phyloP scores from a whole-genome alignment of 1,140 invertebrate genomes.

The Drosophila tristis region DNA sequence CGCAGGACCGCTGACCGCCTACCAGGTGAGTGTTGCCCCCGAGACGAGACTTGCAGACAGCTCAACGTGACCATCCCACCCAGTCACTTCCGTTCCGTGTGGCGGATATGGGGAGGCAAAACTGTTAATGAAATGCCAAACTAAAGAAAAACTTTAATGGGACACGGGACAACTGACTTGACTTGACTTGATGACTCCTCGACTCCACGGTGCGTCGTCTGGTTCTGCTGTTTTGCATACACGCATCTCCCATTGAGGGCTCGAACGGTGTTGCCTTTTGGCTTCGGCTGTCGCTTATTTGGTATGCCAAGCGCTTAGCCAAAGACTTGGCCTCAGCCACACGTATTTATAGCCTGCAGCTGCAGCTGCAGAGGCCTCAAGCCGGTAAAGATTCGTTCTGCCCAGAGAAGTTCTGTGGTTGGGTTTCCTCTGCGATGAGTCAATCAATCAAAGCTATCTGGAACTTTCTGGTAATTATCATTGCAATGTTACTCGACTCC shows the following conservation, averaged over 20 bases:
- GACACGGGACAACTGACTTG: slow-evolving; percentile 29
- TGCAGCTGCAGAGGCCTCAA: slow-evolving; percentile 55
- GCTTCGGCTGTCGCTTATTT: slow-evolving; percentile 45
- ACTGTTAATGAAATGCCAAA: slow-evolving; percentile 70
- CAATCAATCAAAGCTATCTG: too few species aligned
- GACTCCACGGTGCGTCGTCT: slow-evolving; percentile 8
- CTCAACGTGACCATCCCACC: slow-evolving; percentile 33
- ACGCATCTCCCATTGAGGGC: neutral
- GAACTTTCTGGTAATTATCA: too few species aligned
- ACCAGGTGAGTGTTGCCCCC: slow-evolving; percentile 63
- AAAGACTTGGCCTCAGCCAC: slow-evolving; percentile 14
- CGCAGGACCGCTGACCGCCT: slow-evolving; percentile 60
- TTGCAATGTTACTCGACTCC: slow-evolving; percentile 12
- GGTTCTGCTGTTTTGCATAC: slow-evolving; percentile 2
- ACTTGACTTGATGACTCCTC: slow-evolving; percentile 13
- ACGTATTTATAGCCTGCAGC: slow-evolving; percentile 58
- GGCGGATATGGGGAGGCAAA: slow-evolving; percentile 56
- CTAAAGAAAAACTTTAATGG: slow-evolving; percentile 58
- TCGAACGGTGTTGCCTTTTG: neutral
- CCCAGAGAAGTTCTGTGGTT: slow-evolving; percentile 2
- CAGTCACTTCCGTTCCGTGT: slow-evolving; percentile 59
- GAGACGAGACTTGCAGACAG: slow-evolving; percentile 14
- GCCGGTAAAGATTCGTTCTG: slow-evolving; percentile 37
- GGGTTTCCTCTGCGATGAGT: slow-evolving; percentile 7
- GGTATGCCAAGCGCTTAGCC: slow-evolving; percentile 74